Evolutionary conservation across 2,113 vertebrate genomes (phyloP), one percentile per base, ranked within the genome.

Genomic region (Eublepharis macularius): DNA sequence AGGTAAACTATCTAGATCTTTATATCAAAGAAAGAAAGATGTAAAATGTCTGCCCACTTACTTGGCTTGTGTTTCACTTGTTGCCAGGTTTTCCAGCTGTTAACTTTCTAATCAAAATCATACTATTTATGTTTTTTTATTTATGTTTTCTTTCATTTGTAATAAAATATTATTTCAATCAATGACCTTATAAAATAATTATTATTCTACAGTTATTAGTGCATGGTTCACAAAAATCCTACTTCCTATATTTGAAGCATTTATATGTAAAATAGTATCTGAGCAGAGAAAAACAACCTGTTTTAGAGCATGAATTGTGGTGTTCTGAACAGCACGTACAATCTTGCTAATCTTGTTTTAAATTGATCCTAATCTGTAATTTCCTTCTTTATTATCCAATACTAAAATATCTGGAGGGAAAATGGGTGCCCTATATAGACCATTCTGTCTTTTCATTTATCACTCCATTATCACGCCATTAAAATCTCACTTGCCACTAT

Each of bases 381-480:
- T 26, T 70, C 45, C 7, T 72, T 49, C 66, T n/a, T 72, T 17
- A n/a, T n/a, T 9, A 66, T 66, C 9, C 51, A 72, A 39, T 70
- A 13, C 21, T 72, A 14, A 24, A 72, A 39, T n/a, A 41, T 26
- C 7, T 57, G 54, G 57, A 24, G 47, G 54, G 54, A 12, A 36
- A 24, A 34, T 80, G 11, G 49, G 17, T 21, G 26, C 24, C 24
- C 47, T 72, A 41, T 41, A 72, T 82, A 72, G 66, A 72, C 49
- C 68, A 66, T 41, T 69, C 34, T 72, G 54, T 72, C 57, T 82
- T 82, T 72, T 82, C 66, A 82, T 70, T 57, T 72, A 57, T 72
- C 68, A 72, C 36, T 57, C 12, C 24, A 57, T 57, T 72, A 57
- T 72, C 68, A 72, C 36, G 41, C 12, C 24, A 57, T 72, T 26